Evolutionary conservation across 1,140 invertebrate species (phyloP).

Genomic region (Battus philenor): DNA sequence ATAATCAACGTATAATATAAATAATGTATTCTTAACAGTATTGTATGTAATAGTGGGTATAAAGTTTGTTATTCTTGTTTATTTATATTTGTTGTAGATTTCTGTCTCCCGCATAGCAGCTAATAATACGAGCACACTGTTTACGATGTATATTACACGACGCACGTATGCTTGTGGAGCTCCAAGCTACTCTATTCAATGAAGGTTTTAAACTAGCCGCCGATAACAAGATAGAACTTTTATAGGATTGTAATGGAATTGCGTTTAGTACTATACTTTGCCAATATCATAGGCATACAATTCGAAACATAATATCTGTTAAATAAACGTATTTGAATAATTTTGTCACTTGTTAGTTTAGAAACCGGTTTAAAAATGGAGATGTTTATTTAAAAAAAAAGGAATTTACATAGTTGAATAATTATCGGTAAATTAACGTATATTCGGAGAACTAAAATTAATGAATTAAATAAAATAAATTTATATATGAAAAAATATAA

Average conservation of each 20-base stretch:
- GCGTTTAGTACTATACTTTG: too few species aligned
- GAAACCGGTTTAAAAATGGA: too few species aligned
- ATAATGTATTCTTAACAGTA: too few species aligned
- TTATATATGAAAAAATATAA: conserved; percentile 17
- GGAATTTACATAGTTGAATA: not conserved
- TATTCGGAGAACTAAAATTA: not conserved
- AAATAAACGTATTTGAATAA: too few species aligned
- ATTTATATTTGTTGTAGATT: conserved; percentile 11
- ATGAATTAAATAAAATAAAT: not conserved
- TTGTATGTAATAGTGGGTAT: not conserved
- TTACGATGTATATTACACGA: conserved; percentile 4
- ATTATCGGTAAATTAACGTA: conserved; percentile 4
- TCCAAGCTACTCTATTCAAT: conserved; percentile 1
- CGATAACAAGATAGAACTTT: conserved; percentile 1
- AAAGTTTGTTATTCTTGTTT: not conserved
- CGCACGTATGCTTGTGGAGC: not conserved
- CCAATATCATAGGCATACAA: too few species aligned
- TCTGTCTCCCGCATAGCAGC: conserved; percentile 14
- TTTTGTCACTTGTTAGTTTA: too few species aligned
- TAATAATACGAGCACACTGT: conserved; percentile 16
- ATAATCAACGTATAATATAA: too few species aligned
- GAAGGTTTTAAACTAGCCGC: conserved; percentile 4
- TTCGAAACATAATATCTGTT: too few species aligned
- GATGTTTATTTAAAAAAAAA: conserved; percentile 6
- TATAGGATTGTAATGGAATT: conserved; percentile 2